Evolutionary conservation across 2,113 vertebrate genomes (phyloP), one percentile per base, ranked within the genome.

Genomic region (Tympanuchus pallidicinctus): DNA sequence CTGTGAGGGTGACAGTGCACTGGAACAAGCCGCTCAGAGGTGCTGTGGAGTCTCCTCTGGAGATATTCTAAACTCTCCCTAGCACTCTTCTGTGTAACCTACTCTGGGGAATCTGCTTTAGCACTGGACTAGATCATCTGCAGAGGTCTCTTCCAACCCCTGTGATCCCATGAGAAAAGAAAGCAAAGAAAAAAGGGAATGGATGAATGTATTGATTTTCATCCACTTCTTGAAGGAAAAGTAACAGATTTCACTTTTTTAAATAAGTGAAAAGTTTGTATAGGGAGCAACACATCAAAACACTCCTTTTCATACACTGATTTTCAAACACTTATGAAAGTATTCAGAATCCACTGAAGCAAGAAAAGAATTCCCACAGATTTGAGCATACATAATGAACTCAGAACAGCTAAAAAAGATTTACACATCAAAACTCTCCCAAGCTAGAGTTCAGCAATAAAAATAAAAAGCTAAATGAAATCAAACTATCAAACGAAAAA

Each of bases 121-220:
- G 52, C 25, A 54, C 8, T 17, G 52, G 27, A 54, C 52, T 54
- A 54, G 52, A 54, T 28, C 52, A 54, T 30, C 52, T 54, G 15
- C 27, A 17, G 52, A 54, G 52, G 15, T 17, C 52, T 15, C 52
- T 54, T 54, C 52, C 27, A 54, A 54, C 5, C 52, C 52, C 27
- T 10, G 5, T 54, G 52, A 54, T 54, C 52, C 27, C 27, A 3
- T 50, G 30, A 77, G 43, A 27, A 80, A 85, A 88, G 45, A 66
- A 82, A 28, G 18, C 21, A 70, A 82, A 69, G 20, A n/a, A 36
- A 61, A 61, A 84, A 85, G 30, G 16, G 25, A 82, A 91, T 11
- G 54, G 22, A 82, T 78, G 76, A 40, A 72, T n/a, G 20, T 52
- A 82, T 52, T 72, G 57, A 95, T 92, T 85, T 89, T n/a, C 63